Evolutionary conservation across 2,113 vertebrate species (phyloP).

Genomic region (Thomomys bottae): DNA sequence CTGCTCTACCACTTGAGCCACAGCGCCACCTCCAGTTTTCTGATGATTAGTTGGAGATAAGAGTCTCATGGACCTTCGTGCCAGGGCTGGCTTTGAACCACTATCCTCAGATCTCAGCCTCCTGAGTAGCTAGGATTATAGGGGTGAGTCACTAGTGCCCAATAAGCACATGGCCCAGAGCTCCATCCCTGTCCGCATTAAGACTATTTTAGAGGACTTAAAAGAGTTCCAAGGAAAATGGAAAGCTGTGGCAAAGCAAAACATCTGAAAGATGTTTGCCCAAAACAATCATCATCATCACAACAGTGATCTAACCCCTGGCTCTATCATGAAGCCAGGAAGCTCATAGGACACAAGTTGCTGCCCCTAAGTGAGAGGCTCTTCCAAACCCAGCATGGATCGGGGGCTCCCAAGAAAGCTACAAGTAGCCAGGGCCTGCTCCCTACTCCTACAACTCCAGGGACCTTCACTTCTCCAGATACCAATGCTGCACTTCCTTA

Average conservation of each 20-base stretch:
- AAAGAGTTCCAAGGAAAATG: background rate
- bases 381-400: background rate
- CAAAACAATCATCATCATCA: background rate
- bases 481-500: background rate
- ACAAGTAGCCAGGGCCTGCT: background rate
- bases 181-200: background rate
- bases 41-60: too few species aligned
- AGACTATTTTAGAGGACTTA: conserved; percentile 27
- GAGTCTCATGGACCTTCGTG: too few species aligned
- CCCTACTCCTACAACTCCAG: too few species aligned
- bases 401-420: background rate
- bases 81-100: too few species aligned
- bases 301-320: background rate
- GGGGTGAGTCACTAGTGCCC: too few species aligned
- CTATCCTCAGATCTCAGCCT: too few species aligned
- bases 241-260: background rate
- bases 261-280: background rate
- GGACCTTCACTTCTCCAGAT: background rate
- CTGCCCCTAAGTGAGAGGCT: background rate
- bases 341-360: background rate
- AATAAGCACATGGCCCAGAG: too few species aligned
- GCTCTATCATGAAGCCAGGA: background rate
- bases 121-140: too few species aligned
- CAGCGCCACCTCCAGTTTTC: too few species aligned
- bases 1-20: too few species aligned